Evolutionary conservation across 1,140 invertebrate species (phyloP), one percentile per base, ranked within the genome.

Genomic region (Lepidotrigona ventralis): DNA sequence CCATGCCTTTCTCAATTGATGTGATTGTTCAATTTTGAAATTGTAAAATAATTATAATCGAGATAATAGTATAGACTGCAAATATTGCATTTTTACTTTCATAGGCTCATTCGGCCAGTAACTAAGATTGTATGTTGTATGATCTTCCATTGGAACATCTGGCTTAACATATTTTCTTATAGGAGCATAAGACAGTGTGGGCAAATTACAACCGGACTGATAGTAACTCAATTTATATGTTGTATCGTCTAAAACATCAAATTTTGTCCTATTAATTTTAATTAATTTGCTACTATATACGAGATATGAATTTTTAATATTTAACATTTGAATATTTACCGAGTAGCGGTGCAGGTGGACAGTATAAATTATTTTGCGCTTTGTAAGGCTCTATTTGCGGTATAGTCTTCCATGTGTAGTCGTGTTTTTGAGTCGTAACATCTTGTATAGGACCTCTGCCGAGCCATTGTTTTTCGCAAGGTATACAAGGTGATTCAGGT

Each of bases 381-480:
- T 90, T 92, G 29, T 88, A 86, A 15, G 91, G 78, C 72, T 92
- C 83, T 33, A 87, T 33, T 79, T 88, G 92, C 4, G 93, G 92
- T 70, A 93, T 91, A 1, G 94, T 95, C 92, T 97, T 97, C 78
- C 96, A 95, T 17, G 96, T 95, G 89, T 95, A 97, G 93, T 97
- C 96, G 86, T 96, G 96, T 83, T 96, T 96, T 81, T 96, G 95
- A 17, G 96, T 97, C 1, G 96, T 97, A 79, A 95, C 93, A 81
- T 95, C 95, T 90, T 97, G 95, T 94, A 97, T 96, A 33, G 96
- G 96, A 14, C 96, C 96, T 89, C 95, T 94, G 3, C 96, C 92
- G 9, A 93, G 87, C 85, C 86, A 92, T 63, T 92, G 86, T 78
- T 85, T 91, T 1, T 81, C 75, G 21, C 92, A 93, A 1, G 92